Base-by-base conservation (phyloP, 2,113 vertebrate species). In the Ptychochromis oligacanthus region DNA sequence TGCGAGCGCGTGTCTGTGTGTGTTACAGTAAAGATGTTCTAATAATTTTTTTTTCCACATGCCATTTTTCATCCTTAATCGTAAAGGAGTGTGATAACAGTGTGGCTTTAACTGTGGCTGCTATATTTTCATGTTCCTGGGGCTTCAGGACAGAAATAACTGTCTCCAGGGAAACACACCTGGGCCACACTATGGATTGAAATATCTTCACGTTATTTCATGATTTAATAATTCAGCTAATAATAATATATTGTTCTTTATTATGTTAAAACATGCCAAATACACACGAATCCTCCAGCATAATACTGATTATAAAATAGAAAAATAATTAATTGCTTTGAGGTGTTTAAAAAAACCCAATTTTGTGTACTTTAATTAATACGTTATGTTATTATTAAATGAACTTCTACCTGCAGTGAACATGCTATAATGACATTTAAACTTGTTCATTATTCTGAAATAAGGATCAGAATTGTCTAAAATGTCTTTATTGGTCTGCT, bases 11-110 rank as follows among this genome's bases (percentile, higher is more conserved):
- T 26, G 49, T 76, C 26, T 5, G 26, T 52, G 40, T 62, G 77
- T 34, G 36, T 88, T 80, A 82, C 54, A 84, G 36, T 85, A 59
- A 85, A 87, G 43, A 89, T 76, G 65, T 75, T 55, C 62, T 83
- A 67, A 88, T 85, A n/a, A 72, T 77, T 56, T 82, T 77, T 56
- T 82, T 75, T 38, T 56, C 36, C 15, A 2, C 81, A 4, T 8
- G 5, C 64, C 40, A 77, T 90, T 88, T 87, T 84, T 88, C 84
- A 83, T 85, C 59, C 18, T 76, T 77, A 87, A 79, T 87, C 20
- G 43, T 43, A 77, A 85, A 84, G 38, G 20, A 56, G 17, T 75
- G 78, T 80, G 77, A 90, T 34, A 87, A 81, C 59, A 61, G 76
- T 55, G 70, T 74, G 77, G 56, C 78, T 89, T 89, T 80, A 64